phyloP scores from a whole-genome alignment of 2,113 vertebrate species.

The Stegastes partitus region DNA sequence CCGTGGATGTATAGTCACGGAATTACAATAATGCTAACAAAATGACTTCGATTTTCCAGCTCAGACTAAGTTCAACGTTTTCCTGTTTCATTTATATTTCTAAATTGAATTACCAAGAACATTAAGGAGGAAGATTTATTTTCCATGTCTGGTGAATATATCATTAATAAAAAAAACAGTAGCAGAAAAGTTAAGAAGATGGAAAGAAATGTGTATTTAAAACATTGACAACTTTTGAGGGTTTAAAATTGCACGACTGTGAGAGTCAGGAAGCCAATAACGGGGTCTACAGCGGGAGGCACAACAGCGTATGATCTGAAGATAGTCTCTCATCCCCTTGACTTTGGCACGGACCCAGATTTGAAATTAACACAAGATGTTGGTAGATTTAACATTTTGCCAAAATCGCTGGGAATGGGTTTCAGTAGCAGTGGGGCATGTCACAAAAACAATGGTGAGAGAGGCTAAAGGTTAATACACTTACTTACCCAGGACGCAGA shows the following conservation, averaged over 20 bases:
- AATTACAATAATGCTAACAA: neutral
- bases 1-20: constrained; percentile 17
- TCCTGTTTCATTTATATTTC: too few species aligned
- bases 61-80: neutral
- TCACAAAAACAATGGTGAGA: constrained; percentile 70
- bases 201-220: too few species aligned
- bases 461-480: constrained; percentile 72
- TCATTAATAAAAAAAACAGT: neutral
- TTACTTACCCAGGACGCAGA: constrained; percentile 54
- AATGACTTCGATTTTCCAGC: neutral
- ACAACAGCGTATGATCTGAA: constrained; percentile 8
- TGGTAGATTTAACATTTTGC: constrained; percentile 39
- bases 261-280: neutral
- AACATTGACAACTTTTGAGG: too few species aligned
- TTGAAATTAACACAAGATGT: constrained; percentile 75
- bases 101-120: neutral
- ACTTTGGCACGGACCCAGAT: constrained; percentile 53
- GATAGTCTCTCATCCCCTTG: constrained; percentile 29
- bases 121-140: neutral
- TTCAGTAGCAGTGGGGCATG: constrained; percentile 59
- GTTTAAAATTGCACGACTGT: too few species aligned
- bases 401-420: constrained; percentile 64
- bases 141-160: neutral
- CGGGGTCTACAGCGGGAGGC: neutral
- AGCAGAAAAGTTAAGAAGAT: neutral